phyloP scores from a whole-genome alignment of 2,113 vertebrate species.

The Callocephalon fimbriatum region DNA sequence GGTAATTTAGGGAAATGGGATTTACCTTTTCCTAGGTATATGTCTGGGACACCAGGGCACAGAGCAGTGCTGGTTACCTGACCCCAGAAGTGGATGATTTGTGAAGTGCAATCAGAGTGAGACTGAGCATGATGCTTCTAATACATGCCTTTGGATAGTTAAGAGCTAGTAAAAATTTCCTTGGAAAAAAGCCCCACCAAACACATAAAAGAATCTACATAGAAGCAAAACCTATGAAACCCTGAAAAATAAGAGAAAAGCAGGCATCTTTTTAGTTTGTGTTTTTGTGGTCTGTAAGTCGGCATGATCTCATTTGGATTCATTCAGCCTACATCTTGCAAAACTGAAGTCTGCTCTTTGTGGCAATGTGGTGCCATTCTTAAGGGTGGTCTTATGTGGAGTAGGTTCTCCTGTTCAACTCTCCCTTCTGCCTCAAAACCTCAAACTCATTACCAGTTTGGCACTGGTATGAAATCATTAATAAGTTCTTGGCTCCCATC shows the following conservation, averaged over 20 bases:
- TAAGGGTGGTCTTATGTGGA: neutral
- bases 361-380: neutral
- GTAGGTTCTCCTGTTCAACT: neutral
- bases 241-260: neutral
- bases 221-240: neutral
- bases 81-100: neutral
- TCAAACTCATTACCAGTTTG: constrained; percentile 31
- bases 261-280: neutral
- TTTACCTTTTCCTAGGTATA: neutral
- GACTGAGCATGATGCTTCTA: neutral
- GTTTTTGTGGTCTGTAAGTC: neutral
- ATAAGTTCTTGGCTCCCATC: constrained; percentile 26
- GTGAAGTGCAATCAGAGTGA: neutral
- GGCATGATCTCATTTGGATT: neutral
- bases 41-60: neutral
- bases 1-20: neutral
- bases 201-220: neutral
- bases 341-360: neutral
- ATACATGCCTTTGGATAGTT: neutral
- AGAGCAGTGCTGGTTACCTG: neutral
- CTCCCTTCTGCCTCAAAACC: neutral
- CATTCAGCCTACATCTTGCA: neutral
- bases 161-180: neutral
- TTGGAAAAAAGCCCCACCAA: neutral
- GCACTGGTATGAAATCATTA: neutral